A percentile compares a stretch with the other conserved stretches of the same genome.
Conservation (phyloP, 2,113 vertebrate genomes). For the Sarotherodon lohbergeri region DNA sequence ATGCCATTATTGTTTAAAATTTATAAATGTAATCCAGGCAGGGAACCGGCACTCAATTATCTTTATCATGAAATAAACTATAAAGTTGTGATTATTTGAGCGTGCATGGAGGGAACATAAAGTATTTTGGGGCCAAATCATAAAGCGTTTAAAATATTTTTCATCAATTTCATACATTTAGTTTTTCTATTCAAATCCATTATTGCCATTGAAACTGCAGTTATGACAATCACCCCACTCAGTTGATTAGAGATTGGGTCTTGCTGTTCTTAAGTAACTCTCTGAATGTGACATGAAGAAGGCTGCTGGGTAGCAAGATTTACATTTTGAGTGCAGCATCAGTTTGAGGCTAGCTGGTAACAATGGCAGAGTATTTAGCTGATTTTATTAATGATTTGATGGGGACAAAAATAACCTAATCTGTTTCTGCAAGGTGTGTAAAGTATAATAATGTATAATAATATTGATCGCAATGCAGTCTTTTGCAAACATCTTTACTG, state of each 20-base stretch:
- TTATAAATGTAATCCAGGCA: neutral
- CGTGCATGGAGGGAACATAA: rapidly evolving
- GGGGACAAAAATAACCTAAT: neutral
- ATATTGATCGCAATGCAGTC: rapidly evolving
- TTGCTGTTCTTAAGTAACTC: neutral
- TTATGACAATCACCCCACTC: neutral
- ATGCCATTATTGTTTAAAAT: neutral
- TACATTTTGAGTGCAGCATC: neutral
- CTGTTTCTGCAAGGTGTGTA: rapidly evolving
- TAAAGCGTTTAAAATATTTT: neutral
- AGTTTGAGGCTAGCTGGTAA: neutral
- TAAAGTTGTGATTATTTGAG: neutral
- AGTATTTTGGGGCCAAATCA: neutral
- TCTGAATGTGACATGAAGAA: neutral
- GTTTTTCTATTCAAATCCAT: neutral
- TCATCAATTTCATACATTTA: neutral
- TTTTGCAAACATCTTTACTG: neutral
- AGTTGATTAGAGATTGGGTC: neutral
- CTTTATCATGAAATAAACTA: neutral
- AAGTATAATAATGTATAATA: neutral
- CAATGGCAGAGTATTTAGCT: neutral
- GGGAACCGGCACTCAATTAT: rapidly evolving
- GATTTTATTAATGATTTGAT: neutral
- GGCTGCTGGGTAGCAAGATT: neutral
- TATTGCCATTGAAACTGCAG: neutral